phyloP scores from a whole-genome alignment of 2,797 vertebrate species.

The Notamacropus eugenii region DNA sequence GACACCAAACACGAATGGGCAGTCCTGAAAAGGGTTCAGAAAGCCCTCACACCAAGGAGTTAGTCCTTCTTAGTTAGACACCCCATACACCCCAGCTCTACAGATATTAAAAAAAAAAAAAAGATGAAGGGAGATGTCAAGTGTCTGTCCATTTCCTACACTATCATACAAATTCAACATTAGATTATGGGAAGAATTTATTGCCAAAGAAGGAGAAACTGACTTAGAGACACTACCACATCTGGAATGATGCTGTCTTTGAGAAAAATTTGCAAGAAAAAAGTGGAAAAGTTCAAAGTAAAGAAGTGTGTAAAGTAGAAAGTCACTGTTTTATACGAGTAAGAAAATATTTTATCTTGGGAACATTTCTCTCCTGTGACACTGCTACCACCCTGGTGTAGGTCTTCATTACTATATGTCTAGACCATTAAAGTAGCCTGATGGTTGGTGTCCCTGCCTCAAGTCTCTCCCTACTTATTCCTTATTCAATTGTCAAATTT shows the following conservation, averaged over 20 bases:
- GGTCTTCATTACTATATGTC: not conserved
- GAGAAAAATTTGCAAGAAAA: not conserved
- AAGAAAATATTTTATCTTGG: not conserved
- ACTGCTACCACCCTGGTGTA: not conserved
- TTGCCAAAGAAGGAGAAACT: not conserved
- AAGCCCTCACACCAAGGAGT: not conserved
- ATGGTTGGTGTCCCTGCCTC: not conserved
- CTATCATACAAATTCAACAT: not conserved
- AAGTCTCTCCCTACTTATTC: not conserved
- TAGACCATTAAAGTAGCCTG: not conserved
- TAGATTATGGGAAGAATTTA: not conserved
- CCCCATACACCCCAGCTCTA: not conserved
- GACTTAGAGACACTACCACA: not conserved
- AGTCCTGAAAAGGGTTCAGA: not conserved
- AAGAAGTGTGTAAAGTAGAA: not conserved
- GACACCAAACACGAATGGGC: not conserved
- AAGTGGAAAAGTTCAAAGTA: not conserved
- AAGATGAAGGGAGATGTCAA: not conserved
- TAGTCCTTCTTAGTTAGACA: no score
- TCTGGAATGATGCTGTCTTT: not conserved
- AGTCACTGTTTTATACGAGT: not conserved
- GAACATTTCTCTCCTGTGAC: not conserved
- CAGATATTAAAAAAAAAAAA: not conserved
- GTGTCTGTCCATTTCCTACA: not conserved
- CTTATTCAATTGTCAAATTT: not conserved